phyloP scores from a whole-genome alignment of 2,113 vertebrate species.

The Meleagris gallopavo region DNA sequence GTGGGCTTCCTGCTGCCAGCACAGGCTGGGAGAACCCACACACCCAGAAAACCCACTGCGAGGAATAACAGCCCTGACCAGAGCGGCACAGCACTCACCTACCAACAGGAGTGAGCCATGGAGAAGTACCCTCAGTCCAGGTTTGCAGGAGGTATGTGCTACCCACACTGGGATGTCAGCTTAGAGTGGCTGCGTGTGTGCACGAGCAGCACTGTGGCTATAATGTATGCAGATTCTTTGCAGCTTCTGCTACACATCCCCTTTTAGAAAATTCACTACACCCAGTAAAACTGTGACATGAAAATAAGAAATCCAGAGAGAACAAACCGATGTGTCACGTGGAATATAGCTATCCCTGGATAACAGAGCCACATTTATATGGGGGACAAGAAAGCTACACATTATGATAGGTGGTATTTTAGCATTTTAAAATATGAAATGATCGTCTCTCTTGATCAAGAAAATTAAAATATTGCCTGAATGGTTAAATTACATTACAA shows the following conservation, averaged over 20 bases:
- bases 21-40: constrained; percentile 2
- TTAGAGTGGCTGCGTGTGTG: fast-evolving
- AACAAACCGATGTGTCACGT: fast-evolving
- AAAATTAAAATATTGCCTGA: not conserved
- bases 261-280: not conserved
- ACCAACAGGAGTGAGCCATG: not conserved
- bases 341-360: not conserved
- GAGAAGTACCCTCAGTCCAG: not conserved
- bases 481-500: not conserved
- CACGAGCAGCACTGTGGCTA: not conserved
- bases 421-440: not conserved
- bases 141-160: not conserved
- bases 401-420: not conserved
- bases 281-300: not conserved
- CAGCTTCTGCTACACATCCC: not conserved
- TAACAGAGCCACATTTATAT: not conserved
- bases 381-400: not conserved
- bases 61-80: not conserved
- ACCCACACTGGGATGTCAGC: not conserved
- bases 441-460: not conserved
- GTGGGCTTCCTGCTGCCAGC: constrained; percentile 44
- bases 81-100: constrained; percentile 56
- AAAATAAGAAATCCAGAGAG: not conserved
- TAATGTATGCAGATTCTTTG: not conserved
- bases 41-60: not conserved